Base-by-base conservation (phyloP, 2,113 vertebrate genomes). In the Sinocyclocheilus grahami region DNA sequence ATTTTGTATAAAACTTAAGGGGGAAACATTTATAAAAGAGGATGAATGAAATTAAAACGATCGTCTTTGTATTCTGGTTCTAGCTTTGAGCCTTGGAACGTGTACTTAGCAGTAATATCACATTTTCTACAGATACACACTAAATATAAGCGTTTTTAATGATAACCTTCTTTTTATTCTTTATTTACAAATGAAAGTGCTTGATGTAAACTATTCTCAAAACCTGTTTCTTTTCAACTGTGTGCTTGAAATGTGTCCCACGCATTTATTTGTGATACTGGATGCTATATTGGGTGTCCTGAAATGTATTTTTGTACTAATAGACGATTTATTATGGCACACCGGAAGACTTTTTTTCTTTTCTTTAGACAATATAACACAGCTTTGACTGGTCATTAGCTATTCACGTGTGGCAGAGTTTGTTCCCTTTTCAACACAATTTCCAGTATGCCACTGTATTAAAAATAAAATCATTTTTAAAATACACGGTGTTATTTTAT, bases 301-400 rank as follows among this genome's bases (percentile, higher is more conserved):
- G 96, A 98, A 99, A 97, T 98, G 97, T 99, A 99, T 99, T 99
- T 99, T 99, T 99, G 96, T 99, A 99, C 97, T 99, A 98, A 99
- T 98, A 98, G 96, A 98, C 96, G 89, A 96, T 97, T 97, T 98
- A 98, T 97, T 95, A 97, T 87, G 97, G 97, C 97, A 97, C 97
- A 97, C 95, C 94, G 95, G 95, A 97, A 58, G 24, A 97, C 96
- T 94, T 94, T 94, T 96, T 96, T 97, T 27, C 27, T 72, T 69
- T 84, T 83, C 69, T 84, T 84, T 84, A 84, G 51, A 74, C 51
- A 18, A 91, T 95, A 96, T 96, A 98, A 96, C 96, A 98, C 96
- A 91, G 97, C 96, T 96, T 97, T 96, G 95, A 96, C 95, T 95
- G 93, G 93, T 96, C 96, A 96, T 94, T 97, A 97, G 97, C 94